Evolutionary conservation across 2,113 vertebrate genomes (phyloP), one percentile per base, ranked within the genome.

Genomic region (Polypterus bichir): DNA sequence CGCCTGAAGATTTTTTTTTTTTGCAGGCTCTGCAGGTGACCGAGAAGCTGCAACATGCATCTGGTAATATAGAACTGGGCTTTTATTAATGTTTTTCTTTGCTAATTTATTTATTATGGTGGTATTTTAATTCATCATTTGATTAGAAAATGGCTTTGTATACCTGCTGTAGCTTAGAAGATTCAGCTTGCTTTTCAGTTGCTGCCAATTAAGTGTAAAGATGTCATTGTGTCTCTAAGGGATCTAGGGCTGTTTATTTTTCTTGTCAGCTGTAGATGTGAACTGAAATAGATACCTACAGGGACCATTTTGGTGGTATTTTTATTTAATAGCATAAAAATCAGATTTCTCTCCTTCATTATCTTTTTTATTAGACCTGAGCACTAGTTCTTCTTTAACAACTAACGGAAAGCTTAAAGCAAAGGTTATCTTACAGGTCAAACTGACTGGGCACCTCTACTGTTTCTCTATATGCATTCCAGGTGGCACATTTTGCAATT

Each of bases 21-120:
- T 61, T 61, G 3, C 3, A 62, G 57, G 52, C 68, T 69, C 78
- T 63, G 81, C 82, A 79, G 79, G 82, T 77, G 76, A 54, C 79
- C 71, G 67, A 51, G 78, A 64, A 85, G 78, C 83, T 77, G 79
- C 81, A 67, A 55, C 47, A 89, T 90, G 86, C 78, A 77, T 62
- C 81, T 89, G 88, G 88, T 89, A 89, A 88, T 5, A 80, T 77
- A 75, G 27, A 27, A 27, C 27, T 27, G 27, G 27, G 27, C 27
- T 27, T 27, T 27, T 27, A 27, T 27, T 27, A 44, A 9, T 49
- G 7, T 27, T 11, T 6, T 27, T n/a, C 52, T 44, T 10, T 60
- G 5, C 44, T 55, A 1, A 27, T 27, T 27, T 27, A 27, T 27
- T 27, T 27, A 27, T 60, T 2, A 10, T 46, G 44, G 10, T 7